Conservation (phyloP, 2,888 invertebrate genomes). For the Amaurobius ferox region DNA sequence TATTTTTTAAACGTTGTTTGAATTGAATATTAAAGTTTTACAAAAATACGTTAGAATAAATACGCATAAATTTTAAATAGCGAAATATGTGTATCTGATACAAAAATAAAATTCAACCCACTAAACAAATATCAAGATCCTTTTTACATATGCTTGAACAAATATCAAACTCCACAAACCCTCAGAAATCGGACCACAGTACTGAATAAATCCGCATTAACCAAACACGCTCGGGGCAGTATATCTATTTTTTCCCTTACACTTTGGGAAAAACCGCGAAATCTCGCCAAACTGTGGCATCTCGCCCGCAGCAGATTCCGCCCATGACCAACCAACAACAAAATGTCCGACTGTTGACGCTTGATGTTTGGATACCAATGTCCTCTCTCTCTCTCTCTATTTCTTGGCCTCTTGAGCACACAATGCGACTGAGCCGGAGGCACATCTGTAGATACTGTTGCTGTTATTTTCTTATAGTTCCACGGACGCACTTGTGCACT, state of each 20-base stretch:
- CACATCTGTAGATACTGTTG: constrained; percentile 58
- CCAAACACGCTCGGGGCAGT: constrained; percentile 9
- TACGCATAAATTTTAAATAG: too few relatives aligned
- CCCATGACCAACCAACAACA: constrained; percentile 16
- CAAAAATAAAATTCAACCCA: background rate
- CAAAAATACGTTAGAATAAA: too few relatives aligned
- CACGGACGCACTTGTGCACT: constrained; percentile 26
- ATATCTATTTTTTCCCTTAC: background rate
- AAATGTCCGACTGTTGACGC: constrained; percentile 58
- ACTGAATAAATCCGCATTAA: constrained; percentile 13
- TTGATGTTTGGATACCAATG: constrained; percentile 68
- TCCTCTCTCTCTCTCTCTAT: constrained; percentile 62
- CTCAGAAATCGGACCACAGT: background rate
- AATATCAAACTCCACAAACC: background rate
- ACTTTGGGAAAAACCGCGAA: constrained; percentile 23
- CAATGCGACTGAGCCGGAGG: constrained; percentile 44
- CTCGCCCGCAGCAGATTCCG: background rate
- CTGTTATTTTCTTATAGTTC: background rate
- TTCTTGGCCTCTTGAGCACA: constrained; percentile 61
- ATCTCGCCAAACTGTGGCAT: constrained; percentile 45
- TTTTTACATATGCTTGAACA: background rate
- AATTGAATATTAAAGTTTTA: too few relatives aligned
- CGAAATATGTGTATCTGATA: too few relatives aligned
- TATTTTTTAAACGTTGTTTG: too few relatives aligned
- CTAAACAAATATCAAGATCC: background rate